These are phyloP conservation scores for Centropyge bicolor DNA, from an alignment of 2,797 vertebrate genomes.

Conservation along the genomic window DNA sequence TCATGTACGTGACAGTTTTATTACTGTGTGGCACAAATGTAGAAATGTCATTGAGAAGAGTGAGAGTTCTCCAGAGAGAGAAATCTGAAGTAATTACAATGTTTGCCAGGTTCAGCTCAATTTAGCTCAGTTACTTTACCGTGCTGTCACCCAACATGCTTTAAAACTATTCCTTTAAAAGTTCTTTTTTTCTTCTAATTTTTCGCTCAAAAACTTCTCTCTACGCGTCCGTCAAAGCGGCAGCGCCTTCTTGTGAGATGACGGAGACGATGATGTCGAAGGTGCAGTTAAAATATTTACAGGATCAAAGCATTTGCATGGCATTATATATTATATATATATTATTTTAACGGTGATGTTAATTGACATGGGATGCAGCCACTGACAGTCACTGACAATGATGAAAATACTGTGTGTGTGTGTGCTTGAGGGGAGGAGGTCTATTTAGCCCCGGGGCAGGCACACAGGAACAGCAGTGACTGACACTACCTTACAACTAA, in stretches of 20 bases:
- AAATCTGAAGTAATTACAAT: slow-evolving; percentile 52
- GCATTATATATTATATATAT: too few species aligned
- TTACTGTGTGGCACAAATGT: too few species aligned
- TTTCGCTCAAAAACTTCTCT: slow-evolving; percentile 9
- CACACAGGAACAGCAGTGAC: slow-evolving; percentile 48
- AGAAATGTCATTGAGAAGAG: too few species aligned
- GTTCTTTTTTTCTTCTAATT: background rate
- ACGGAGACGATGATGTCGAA: slow-evolving; percentile 19
- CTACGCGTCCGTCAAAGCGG: slow-evolving; percentile 13
- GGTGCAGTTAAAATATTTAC: slow-evolving; percentile 44
- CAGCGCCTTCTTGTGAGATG: slow-evolving; percentile 9
- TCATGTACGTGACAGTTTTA: too few species aligned
- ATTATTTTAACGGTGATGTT: slow-evolving; percentile 29
- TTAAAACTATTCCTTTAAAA: slow-evolving; percentile 45
- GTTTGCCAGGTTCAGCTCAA: slow-evolving; percentile 59
- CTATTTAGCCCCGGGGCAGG: slow-evolving; percentile 46
- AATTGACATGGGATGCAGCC: slow-evolving; percentile 40
- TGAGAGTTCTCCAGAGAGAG: slow-evolving; percentile 6
- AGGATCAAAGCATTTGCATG: slow-evolving; percentile 20
- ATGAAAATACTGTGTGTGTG: slow-evolving; percentile 16
- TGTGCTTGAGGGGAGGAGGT: slow-evolving; percentile 18
- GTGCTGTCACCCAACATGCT: slow-evolving; percentile 45
- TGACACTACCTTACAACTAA: slow-evolving; percentile 62
- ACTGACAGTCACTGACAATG: slow-evolving; percentile 19
- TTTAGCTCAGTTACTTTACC: slow-evolving; percentile 59